A percentile compares a stretch with the other conserved stretches of the same genome.
These are phyloP conservation scores for Scelioninae gen. 1 DNA, from an alignment of 2,888 invertebrate species.

Conservation along the genomic window DNA sequence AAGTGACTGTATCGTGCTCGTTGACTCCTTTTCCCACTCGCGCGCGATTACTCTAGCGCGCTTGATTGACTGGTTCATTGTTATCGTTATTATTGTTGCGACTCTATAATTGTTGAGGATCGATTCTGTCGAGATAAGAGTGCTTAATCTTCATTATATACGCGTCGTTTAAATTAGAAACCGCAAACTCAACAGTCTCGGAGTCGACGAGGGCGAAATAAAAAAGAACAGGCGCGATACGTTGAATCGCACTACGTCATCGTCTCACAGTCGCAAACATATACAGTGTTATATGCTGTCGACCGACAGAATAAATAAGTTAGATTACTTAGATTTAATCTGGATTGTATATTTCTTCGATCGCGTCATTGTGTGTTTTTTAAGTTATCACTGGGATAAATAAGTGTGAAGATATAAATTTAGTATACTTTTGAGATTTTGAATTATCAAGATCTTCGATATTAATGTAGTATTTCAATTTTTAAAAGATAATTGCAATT, in stretches of 20 bases:
- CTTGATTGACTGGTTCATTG: conserved; percentile 52
- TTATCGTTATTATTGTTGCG: conserved; percentile 56
- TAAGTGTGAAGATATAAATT: background rate
- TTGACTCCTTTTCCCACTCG: conserved; percentile 16
- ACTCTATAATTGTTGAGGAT: conserved; percentile 55
- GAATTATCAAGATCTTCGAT: no score
- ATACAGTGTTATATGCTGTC: conserved; percentile 17
- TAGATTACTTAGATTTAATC: conserved; percentile 57
- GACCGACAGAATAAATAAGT: conserved; percentile 48
- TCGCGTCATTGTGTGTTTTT: conserved; percentile 48
- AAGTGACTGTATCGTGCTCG: conserved; percentile 20
- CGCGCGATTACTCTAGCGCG: conserved; percentile 7
- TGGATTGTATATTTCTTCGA: conserved; percentile 41
- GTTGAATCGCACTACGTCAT: conserved; percentile 49
- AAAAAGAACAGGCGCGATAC: conserved; percentile 41
- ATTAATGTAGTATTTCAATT: no score
- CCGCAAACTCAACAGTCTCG: conserved; percentile 45
- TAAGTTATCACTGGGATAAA: conserved; percentile 37
- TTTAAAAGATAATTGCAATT: no score
- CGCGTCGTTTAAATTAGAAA: conserved; percentile 50
- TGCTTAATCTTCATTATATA: conserved; percentile 59
- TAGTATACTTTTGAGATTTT: no score
- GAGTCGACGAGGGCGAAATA: conserved; percentile 8
- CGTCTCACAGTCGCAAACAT: conserved; percentile 43
- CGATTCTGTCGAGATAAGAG: conserved; percentile 54